Base-by-base conservation (phyloP, 2,888 invertebrate genomes). In the Ectemnius continuus region DNA sequence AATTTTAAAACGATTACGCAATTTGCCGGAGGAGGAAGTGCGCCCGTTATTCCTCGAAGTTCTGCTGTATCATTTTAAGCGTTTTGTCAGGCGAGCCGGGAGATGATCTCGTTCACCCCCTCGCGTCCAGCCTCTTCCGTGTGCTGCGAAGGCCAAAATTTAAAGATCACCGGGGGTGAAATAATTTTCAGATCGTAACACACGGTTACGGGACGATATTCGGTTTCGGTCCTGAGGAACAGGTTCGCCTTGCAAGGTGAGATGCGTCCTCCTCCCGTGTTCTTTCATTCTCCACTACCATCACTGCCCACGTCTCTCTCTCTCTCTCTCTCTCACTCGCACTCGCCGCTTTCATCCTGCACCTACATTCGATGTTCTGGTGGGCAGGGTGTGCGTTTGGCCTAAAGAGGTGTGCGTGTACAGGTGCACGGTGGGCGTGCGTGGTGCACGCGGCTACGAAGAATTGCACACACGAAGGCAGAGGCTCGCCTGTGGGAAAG, bases 201-300 rank as follows among this genome's bases (percentile, higher is more conserved):
- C 57, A 65, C 65, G 59, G 79, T 82, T 84, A 80, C 79, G 36
- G 36, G 79, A 63, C 74, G 76, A 79, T 84, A 82, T 78, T 80
- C 65, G 78, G 76, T 80, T 81, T 80, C 78, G 77, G 78, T 70
- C 63, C 75, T 56, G 65, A 77, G 81, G 81, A 85, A 85, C 88
- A 87, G 87, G 88, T 88, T 87, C 84, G 84, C 87, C 88, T 89
- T 87, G 87, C 89, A 88, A 88, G 88, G 88, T 88, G 87, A 88
- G 87, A 88, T 84, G 83, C 79, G 79, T 82, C 65, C 81, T 73
- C 78, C 74, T 75, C 67, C 73, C 61, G 67, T 70, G 65, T 73
- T 68, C 76, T 73, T 70, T 75, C 67, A 63, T 75, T 72, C 73
- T 72, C 52, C 52, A 70, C 47, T 63, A 46, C 67, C 65, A 58